A percentile compares a stretch with the other conserved stretches of the same genome.
phyloP scores from a whole-genome alignment of 64 coral and sea anemone genomes.

The Anthopleura sola region DNA sequence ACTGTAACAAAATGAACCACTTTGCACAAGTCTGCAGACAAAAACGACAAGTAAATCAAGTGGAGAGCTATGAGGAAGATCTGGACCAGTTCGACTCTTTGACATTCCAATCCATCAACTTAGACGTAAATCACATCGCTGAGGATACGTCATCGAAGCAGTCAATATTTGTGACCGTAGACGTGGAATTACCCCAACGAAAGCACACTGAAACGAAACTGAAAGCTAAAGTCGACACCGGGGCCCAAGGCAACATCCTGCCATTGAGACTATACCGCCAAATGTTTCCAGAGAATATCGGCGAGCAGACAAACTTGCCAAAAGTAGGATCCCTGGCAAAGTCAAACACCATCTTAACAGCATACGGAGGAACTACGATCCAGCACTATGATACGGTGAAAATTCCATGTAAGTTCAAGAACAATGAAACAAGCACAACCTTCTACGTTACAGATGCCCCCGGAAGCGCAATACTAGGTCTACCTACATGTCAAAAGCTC shows the following conservation, averaged over 20 bases:
- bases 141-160: no score
- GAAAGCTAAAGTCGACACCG: constrained; percentile 43
- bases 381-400: no score
- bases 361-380: no score
- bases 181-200: not conserved
- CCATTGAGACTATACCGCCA: constrained; percentile 31
- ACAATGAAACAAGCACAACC: no score
- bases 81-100: not conserved
- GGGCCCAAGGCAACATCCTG: constrained; percentile 63
- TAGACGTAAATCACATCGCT: not conserved
- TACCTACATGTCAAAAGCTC: no score
- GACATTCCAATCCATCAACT: not conserved
- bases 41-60: not conserved
- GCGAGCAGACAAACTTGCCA: no score
- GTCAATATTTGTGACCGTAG: not conserved
- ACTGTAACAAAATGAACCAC: constrained; percentile 46
- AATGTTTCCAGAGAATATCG: constrained; percentile 57
- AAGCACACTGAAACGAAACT: constrained; percentile 23
- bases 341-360: no score
- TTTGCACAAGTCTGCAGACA: constrained; percentile 9
- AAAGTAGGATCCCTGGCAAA: no score
- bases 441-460: no score
- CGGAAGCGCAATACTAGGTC: no score
- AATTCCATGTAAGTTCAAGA: no score
- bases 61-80: not conserved